phyloP scores from a whole-genome alignment of 2,888 invertebrate genomes.

The Esperia sulphurella region DNA sequence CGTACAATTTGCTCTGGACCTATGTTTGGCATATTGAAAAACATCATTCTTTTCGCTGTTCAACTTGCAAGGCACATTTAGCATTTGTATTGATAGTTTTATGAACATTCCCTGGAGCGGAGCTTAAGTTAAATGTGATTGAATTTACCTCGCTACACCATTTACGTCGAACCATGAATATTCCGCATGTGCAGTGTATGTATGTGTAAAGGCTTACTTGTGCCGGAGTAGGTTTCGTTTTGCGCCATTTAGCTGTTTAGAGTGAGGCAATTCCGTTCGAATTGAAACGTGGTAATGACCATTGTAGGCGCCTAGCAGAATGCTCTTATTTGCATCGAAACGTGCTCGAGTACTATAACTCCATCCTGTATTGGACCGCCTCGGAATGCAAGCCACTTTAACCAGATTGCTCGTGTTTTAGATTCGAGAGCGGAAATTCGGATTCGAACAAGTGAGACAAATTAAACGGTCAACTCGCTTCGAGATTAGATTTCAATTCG shows the following conservation, averaged over 20 bases:
- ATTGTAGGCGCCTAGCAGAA: conserved; percentile 60
- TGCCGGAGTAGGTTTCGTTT: conserved; percentile 46
- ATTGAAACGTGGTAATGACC: conserved; percentile 70
- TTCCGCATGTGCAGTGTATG: conserved; percentile 52
- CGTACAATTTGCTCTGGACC: conserved; percentile 19
- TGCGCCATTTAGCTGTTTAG: conserved; percentile 63
- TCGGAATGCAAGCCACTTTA: conserved; percentile 39
- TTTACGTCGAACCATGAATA: conserved; percentile 50
- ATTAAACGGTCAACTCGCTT: conserved; percentile 27
- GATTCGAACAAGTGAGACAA: conserved; percentile 22
- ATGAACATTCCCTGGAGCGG: conserved; percentile 20
- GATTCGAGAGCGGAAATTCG: conserved; percentile 24
- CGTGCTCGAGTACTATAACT: conserved; percentile 53
- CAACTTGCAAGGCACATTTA: conserved; percentile 25
- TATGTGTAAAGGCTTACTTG: conserved; percentile 32
- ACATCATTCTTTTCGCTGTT: conserved; percentile 24
- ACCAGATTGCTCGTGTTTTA: conserved; percentile 28
- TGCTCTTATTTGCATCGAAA: conserved; percentile 67
- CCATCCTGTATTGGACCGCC: conserved; percentile 33
- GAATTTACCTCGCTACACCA: conserved; percentile 40
- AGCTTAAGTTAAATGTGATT: conserved; percentile 27
- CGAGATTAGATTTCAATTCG: conserved; percentile 26
- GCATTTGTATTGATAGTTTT: conserved; percentile 33
- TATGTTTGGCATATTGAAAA: conserved; percentile 33
- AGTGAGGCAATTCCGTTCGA: conserved; percentile 47